Evolutionary conservation across 1,140 invertebrate species (phyloP).

Genomic region (Grapholita molesta): DNA sequence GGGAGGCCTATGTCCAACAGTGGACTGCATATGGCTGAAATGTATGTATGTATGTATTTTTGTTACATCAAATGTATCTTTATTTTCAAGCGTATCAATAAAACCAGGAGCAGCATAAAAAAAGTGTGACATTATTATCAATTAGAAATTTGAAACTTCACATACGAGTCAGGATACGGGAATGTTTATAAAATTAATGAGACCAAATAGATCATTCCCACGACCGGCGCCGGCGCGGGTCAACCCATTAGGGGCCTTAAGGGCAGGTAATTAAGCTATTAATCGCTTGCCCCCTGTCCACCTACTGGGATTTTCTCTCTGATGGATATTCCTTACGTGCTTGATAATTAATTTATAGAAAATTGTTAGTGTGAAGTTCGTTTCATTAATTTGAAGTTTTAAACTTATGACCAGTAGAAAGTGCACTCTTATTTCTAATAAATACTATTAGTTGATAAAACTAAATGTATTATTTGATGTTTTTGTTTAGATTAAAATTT

Average conservation of each 20-base stretch:
- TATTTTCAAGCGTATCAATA: too few relatives aligned
- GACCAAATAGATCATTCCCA: not conserved
- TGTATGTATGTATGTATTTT: too few relatives aligned
- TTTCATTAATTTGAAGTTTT: not conserved
- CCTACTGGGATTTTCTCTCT: slow-evolving; percentile 21
- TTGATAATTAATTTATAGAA: slow-evolving; percentile 10
- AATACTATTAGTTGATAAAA: too few relatives aligned
- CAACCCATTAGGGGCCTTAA: slow-evolving; percentile 26
- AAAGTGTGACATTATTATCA: too few relatives aligned
- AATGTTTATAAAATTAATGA: not conserved
- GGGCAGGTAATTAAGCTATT: slow-evolving; percentile 30
- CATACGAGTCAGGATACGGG: too few relatives aligned
- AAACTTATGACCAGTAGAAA: not conserved
- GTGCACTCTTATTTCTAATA: not conserved
- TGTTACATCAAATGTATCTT: too few relatives aligned
- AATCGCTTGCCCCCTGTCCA: slow-evolving; percentile 20
- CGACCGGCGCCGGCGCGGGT: not conserved
- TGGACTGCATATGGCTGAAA: too few relatives aligned
- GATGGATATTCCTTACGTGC: slow-evolving; percentile 26
- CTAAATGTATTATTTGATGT: too few relatives aligned
- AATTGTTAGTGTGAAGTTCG: not conserved
- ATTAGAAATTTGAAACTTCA: too few relatives aligned
- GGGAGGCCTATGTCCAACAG: too few relatives aligned
- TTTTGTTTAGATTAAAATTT: too few relatives aligned
- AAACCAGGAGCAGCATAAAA: too few relatives aligned